Evolutionary conservation across 1,140 invertebrate species (phyloP).

Genomic region (Calephelis virginiensis): DNA sequence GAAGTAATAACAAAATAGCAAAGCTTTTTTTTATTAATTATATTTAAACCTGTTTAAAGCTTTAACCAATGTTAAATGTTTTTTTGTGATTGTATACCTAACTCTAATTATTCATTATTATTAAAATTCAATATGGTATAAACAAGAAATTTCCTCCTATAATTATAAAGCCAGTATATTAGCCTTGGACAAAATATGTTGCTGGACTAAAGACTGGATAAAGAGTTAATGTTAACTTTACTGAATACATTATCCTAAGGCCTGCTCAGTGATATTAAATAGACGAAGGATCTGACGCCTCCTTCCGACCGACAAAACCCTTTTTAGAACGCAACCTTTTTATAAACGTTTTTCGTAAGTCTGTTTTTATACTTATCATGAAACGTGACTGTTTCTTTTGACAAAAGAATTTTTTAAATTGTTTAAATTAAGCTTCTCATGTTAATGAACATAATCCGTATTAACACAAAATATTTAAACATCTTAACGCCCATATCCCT

Average conservation of each 20-base stretch:
- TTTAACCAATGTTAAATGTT: no score
- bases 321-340: constrained; percentile 53
- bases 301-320: constrained; percentile 45
- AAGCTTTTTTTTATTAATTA: no score
- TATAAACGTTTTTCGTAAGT: constrained; percentile 55
- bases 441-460: neutral
- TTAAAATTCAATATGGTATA: neutral
- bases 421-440: neutral
- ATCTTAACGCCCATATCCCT: no score
- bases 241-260: constrained; percentile 14
- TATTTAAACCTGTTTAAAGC: no score
- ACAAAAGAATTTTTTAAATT: neutral
- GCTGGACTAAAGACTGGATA: neutral
- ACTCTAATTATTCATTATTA: no score
- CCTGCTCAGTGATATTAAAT: constrained; percentile 11
- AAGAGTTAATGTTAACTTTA: constrained; percentile 1
- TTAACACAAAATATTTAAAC: no score
- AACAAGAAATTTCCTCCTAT: neutral
- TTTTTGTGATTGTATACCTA: no score
- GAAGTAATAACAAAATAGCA: no score
- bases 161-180: neutral
- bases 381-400: neutral
- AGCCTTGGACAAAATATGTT: neutral
- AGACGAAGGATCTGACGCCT: constrained; percentile 35
- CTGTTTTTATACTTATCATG: constrained; percentile 26